phyloP scores from a whole-genome alignment of 2,888 invertebrate genomes.

The Eilema caniola region DNA sequence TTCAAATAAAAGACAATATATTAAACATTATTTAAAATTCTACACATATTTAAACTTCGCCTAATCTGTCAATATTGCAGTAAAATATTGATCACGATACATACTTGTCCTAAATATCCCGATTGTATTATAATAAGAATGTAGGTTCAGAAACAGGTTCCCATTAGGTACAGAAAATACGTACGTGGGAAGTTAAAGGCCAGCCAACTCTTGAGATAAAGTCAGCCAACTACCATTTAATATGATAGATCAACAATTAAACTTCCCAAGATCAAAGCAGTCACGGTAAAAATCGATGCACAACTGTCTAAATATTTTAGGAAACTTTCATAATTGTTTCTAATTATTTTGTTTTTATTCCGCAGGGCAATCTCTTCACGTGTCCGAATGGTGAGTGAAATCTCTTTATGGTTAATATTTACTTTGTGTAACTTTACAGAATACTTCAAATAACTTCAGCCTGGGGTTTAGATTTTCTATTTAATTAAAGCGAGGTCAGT shows the following conservation, averaged over 20 bases:
- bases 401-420: constrained; percentile 42
- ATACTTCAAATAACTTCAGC: constrained; percentile 49
- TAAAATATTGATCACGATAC: not conserved
- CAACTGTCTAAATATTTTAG: constrained; percentile 19
- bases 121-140: not conserved
- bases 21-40: not conserved
- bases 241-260: constrained; percentile 18
- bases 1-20: too few relatives aligned
- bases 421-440: constrained; percentile 44
- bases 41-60: not conserved
- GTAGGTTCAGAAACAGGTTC: too few relatives aligned
- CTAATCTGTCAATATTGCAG: too few relatives aligned
- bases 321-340: constrained; percentile 14
- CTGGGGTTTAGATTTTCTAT: constrained; percentile 36
- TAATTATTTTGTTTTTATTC: constrained; percentile 55
- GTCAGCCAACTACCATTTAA: not conserved
- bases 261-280: constrained; percentile 20
- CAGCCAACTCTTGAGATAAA: not conserved
- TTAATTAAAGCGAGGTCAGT: constrained; percentile 49
- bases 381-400: constrained; percentile 91
- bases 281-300: constrained; percentile 11
- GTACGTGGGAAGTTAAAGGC: not conserved
- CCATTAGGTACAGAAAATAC: not conserved
- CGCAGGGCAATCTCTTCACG: constrained; percentile 89
- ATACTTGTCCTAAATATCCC: not conserved